Base-by-base conservation (phyloP, 1,140 invertebrate genomes). In the Drosophila obscura region DNA sequence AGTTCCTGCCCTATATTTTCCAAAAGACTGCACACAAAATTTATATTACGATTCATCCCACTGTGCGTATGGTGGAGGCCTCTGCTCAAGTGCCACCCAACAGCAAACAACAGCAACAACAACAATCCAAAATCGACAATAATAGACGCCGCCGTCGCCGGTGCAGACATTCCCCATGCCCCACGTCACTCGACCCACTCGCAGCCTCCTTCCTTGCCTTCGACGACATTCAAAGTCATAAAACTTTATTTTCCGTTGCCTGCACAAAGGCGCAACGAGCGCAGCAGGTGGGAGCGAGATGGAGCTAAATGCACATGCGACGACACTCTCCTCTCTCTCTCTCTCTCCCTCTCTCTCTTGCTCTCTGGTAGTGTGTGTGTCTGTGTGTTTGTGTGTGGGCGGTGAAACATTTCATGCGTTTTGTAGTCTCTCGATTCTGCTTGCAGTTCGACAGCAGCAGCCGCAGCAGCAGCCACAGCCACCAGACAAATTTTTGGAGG, bases 161-260 rank as follows among this genome's bases (percentile, higher is more conserved):
- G 76, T 84, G 80, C 80, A 84, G 77, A 80, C 77, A 73, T 77
- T 57, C 56, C 53, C 58, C 56, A n/a, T 16, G 24, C 59, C 51
- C 51, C 41, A 22, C 52, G n/a, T 8, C 51, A 19, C 44, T 56
- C 53, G 53, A 28, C 6, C 26, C 26, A 28, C 35, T 11, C 11
- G 35, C 35, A 39, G 35, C 3, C 35, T 39, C 35, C 35, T 5
- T 58, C 43, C 13, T 56, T 46, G 24, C 64, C 39, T 41, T 63
- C 80, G 76, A 76, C 73, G 82, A 65, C 78, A 87, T 83, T 85
- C 74, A 87, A 87, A 85, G 82, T 85, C 82, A 87, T 85, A 85
- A 85, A 39, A 87, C 82, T 85, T 85, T 85, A 85, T 85, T 82
- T 87, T 87, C 78, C 87, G 82, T 85, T 87, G 82, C 82, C 82